phyloP scores from a whole-genome alignment of 2,888 invertebrate species.

The Prosopocoilus inquinatus region DNA sequence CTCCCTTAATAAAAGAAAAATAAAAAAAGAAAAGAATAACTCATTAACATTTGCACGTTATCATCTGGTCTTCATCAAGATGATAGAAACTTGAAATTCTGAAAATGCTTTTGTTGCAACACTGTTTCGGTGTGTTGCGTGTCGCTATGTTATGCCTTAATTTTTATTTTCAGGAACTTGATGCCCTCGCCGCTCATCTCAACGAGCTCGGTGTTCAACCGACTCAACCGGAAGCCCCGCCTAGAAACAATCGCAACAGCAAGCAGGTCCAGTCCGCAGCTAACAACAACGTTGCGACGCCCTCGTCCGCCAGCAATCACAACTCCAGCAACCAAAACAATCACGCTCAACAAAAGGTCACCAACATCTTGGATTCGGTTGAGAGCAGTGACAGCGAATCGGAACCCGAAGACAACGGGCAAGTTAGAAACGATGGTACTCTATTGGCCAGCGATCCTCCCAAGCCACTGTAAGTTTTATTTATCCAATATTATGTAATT shows the following conservation, averaged over 20 bases:
- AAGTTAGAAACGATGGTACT: slow-evolving; percentile 88
- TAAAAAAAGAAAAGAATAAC: not conserved
- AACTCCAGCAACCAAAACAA: slow-evolving; percentile 45
- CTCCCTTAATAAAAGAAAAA: too few species aligned
- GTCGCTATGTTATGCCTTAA: not conserved
- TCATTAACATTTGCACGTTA: too few species aligned
- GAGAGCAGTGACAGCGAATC: slow-evolving; percentile 79
- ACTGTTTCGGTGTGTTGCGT: not conserved
- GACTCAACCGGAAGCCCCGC: slow-evolving; percentile 66
- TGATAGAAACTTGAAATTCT: too few species aligned
- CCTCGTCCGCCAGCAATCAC: slow-evolving; percentile 42
- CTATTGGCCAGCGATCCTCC: slow-evolving; percentile 94
- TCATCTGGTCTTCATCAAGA: too few species aligned
- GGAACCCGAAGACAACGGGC: slow-evolving; percentile 78
- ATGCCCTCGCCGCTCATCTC: slow-evolving; percentile 92
- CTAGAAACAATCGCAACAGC: slow-evolving; percentile 58
- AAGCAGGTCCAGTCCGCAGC: slow-evolving; percentile 40
- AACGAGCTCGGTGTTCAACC: slow-evolving; percentile 84
- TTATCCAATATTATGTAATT: too few species aligned
- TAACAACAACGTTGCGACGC: slow-evolving; percentile 44
- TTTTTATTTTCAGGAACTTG: slow-evolving; percentile 75
- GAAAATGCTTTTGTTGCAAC: too few species aligned
- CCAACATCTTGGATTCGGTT: slow-evolving; percentile 56
- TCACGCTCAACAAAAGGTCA: slow-evolving; percentile 47
- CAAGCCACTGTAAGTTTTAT: slow-evolving; percentile 83